Conservation (phyloP, 2,113 vertebrate genomes). For the Vulpes ferrilata region DNA sequence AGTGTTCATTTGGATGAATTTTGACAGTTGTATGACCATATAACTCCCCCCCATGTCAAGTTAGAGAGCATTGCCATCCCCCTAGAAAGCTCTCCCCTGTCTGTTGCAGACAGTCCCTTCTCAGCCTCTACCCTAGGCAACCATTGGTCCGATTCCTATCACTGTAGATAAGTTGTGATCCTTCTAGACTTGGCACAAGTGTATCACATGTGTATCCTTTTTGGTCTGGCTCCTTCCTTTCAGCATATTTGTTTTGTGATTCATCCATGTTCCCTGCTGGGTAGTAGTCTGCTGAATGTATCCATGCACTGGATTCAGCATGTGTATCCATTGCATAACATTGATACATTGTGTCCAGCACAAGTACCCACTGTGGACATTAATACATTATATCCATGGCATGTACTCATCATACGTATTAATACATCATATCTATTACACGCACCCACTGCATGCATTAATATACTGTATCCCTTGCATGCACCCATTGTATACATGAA, state of each 20-base stretch:
- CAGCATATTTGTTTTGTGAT: neutral
- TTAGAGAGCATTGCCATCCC: accelerated
- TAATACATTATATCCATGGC: too few species aligned
- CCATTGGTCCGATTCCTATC: accelerated
- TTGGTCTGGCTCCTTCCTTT: neutral
- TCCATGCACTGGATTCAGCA: accelerated
- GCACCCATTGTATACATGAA: too few species aligned
- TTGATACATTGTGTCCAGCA: accelerated
- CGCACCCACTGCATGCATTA: too few species aligned
- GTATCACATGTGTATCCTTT: accelerated
- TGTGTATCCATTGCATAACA: accelerated
- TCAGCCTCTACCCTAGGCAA: neutral
- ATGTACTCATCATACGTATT: accelerated
- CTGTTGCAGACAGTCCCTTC: neutral
- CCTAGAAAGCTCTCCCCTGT: neutral
- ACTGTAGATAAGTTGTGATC: neutral
- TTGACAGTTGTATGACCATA: neutral
- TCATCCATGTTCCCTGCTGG: accelerated
- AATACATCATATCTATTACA: neutral
- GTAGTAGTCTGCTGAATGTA: accelerated
- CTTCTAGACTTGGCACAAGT: too few species aligned
- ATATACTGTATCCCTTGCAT: too few species aligned
- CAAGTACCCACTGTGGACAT: accelerated
- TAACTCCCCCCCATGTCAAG: neutral
- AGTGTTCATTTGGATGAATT: neutral